Base-by-base conservation (phyloP, 2,113 vertebrate genomes). In the Falcunculus frontatus region DNA sequence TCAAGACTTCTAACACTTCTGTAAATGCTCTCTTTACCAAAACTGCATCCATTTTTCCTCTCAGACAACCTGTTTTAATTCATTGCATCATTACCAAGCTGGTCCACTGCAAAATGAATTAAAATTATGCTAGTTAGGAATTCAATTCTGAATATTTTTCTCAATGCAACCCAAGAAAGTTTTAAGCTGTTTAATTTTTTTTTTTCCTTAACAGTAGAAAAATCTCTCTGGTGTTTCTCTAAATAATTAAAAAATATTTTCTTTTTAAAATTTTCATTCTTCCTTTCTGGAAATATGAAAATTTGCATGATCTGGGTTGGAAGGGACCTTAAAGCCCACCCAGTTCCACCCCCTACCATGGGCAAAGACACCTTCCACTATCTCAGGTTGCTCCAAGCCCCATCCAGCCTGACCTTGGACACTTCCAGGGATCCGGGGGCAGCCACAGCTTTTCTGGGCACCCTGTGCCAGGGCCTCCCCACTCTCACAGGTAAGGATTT, bases 1-100 rank as follows among this genome's bases (percentile, higher is more conserved):
- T 65, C 78, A 87, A 91, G 64, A 76, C 29, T 97, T 95, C 89
- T 76, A 97, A 94, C 74, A 87, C 73, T 92, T 91, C 76, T 89
- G 82, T 91, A 95, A 96, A 95, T 87, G 90, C 87, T 90, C 86
- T 78, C 39, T 95, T 97, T 96, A 96, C 86, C 87, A 97, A 96
- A 83, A 85, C 95, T 67, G 65, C 80, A 84, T 96, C 88, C 83
- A 96, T 96, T 95, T 93, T 87, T 95, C 73, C 91, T 94, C 80
- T 47, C 56, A 95, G 97, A 95, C 90, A 97, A 94, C 95, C 82
- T 55, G 62, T 82, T 96, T 95, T 92, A 95, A 89, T 95, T 93
- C 94, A 87, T 78, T 93, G 91, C 86, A 87, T 97, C 93, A 86
- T 97, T 97, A 97, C 90, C 93, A 95, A 96, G 85, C 67, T 93